Percentiles rank a stretch among this genome's conserved stretches.
phyloP scores from a whole-genome alignment of 2,113 vertebrate genomes.

The Craseonycteris thonglongyai region DNA sequence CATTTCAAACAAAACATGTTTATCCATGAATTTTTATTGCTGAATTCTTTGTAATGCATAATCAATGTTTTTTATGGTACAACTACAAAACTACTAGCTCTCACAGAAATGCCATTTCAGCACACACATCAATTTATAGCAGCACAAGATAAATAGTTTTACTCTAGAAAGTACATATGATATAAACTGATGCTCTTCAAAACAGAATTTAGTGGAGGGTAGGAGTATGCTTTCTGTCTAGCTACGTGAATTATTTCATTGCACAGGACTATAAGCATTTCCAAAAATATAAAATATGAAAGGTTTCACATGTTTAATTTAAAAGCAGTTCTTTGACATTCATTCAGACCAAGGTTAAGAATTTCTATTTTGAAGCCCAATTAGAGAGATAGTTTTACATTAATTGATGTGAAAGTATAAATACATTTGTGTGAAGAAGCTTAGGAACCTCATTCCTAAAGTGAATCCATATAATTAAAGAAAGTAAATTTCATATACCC shows the following conservation, averaged over 20 bases:
- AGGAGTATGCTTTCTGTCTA: not conserved
- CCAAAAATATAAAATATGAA: not conserved
- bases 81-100: not conserved
- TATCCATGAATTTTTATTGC: conserved; percentile 12
- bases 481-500: not conserved
- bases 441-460: conserved; percentile 18
- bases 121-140: not conserved
- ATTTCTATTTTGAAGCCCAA: not conserved
- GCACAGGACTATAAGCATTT: not conserved
- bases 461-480: not conserved
- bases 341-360: not conserved
- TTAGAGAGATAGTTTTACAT: not conserved
- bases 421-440: not conserved
- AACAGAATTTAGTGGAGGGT: not conserved
- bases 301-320: not conserved
- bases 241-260: not conserved
- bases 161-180: not conserved
- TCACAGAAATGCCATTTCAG: conserved; percentile 31
- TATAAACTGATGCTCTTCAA: not conserved
- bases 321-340: not conserved
- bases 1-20: not conserved
- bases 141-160: not conserved
- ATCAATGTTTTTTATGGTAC: not conserved
- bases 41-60: not conserved
- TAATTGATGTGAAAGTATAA: conserved; percentile 4